Evolutionary conservation across 2,888 invertebrate species (phyloP).

Genomic region (Pristionchus fissidentatus): DNA sequence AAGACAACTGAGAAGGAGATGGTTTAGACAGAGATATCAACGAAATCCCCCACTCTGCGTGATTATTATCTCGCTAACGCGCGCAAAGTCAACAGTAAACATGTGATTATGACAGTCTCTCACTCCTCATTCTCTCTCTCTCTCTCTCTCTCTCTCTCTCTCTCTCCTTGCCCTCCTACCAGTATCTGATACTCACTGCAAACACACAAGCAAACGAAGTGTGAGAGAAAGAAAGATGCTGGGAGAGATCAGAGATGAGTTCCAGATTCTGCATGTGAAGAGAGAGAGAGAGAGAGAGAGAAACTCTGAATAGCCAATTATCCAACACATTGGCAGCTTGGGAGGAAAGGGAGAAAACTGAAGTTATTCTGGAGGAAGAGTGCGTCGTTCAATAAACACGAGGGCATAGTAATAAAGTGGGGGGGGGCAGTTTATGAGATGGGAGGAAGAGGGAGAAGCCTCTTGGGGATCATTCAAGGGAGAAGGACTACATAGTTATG

Average conservation of each 20-base stretch:
- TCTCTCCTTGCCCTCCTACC: background rate
- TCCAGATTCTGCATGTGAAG: conserved; percentile 28
- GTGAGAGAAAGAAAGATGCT: conserved; percentile 5
- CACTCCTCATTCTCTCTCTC: background rate
- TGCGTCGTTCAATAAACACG: conserved; percentile 29
- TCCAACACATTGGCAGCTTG: background rate
- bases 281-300: too few relatives aligned
- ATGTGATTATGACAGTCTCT: conserved; percentile 29
- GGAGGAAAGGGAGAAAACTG: background rate
- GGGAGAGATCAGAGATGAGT: conserved; percentile 17
- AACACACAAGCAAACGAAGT: conserved; percentile 5
- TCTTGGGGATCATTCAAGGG: background rate
- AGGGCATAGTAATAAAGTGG: conserved; percentile 29
- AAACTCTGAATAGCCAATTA: conserved; percentile 25
- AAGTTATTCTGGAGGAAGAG: background rate
- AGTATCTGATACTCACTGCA: conserved; percentile 26
- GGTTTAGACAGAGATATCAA: background rate
- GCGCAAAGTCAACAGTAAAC: conserved; percentile 28
- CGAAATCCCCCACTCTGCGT: too few relatives aligned
- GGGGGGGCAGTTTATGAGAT: background rate
- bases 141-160: background rate
- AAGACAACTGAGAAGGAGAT: background rate
- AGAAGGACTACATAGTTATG: background rate
- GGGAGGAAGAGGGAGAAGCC: background rate
- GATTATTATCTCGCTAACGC: background rate